Evolutionary conservation across 2,113 vertebrate genomes (phyloP).

Genomic region (Greenwoodochromis staneri): DNA sequence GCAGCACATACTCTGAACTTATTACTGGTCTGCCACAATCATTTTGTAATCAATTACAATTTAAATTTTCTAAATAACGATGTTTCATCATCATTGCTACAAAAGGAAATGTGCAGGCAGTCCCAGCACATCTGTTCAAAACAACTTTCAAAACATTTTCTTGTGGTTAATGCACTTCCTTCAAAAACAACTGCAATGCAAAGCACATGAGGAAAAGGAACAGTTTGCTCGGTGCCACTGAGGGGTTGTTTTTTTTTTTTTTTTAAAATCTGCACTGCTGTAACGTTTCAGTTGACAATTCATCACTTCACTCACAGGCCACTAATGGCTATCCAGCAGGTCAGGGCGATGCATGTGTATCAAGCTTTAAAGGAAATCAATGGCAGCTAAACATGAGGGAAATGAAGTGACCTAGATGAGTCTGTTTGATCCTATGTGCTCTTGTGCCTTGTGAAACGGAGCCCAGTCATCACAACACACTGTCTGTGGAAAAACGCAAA

Average conservation of each 20-base stretch:
- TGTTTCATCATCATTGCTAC: neutral
- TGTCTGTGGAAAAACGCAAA: conserved; percentile 22
- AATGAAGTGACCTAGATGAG: conserved; percentile 60
- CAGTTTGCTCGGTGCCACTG: neutral
- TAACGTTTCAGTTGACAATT: conserved; percentile 17
- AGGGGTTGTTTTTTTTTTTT: neutral
- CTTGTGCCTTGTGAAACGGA: conserved; percentile 5
- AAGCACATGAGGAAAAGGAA: neutral
- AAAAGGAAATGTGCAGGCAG: neutral
- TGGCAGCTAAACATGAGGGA: conserved; percentile 59
- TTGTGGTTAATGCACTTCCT: neutral
- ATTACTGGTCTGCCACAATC: neutral
- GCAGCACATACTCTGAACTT: neutral
- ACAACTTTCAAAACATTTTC: neutral
- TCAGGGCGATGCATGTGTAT: conserved; percentile 42
- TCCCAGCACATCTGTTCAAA: neutral
- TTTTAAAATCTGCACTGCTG: neutral
- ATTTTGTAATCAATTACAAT: neutral
- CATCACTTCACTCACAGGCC: conserved; percentile 37
- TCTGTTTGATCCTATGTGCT: conserved; percentile 5
- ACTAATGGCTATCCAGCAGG: conserved; percentile 61
- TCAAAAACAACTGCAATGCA: neutral
- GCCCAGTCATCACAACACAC: conserved; percentile 1
- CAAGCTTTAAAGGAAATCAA: conserved; percentile 71
- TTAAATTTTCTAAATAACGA: neutral